Conservation (phyloP, 2,797 vertebrate species). For the Miopithecus talapoin region DNA sequence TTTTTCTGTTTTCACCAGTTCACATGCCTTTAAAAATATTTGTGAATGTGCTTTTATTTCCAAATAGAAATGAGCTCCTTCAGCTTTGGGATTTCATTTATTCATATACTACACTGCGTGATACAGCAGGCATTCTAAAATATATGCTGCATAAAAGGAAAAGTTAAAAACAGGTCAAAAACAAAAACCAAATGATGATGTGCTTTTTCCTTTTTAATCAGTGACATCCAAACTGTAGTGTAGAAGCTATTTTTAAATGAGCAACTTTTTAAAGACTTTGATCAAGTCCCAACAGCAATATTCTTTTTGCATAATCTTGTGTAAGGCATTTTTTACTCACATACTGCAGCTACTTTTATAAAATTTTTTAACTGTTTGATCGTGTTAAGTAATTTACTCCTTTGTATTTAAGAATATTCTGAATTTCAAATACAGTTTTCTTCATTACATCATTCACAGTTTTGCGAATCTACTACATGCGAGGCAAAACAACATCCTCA, state of each 20-base stretch:
- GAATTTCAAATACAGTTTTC: slow-evolving; percentile 3
- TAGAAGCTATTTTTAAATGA: not conserved
- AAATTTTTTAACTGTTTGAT: not conserved
- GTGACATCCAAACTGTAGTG: not conserved
- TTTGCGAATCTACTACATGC: not conserved
- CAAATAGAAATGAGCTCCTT: not conserved
- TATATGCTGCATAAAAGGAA: not conserved
- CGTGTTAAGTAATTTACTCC: not conserved
- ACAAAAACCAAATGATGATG: not conserved
- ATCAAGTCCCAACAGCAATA: not conserved
- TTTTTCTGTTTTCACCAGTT: not conserved
- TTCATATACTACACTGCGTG: not conserved
- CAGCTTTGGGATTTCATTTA: not conserved
- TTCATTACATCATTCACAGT: slow-evolving; percentile 3
- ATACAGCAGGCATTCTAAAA: not conserved
- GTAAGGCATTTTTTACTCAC: not conserved
- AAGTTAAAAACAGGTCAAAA: not conserved
- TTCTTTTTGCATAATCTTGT: not conserved
- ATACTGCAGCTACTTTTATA: not conserved
- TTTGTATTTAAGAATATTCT: not conserved
- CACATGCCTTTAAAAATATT: not conserved
- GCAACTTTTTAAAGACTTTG: not conserved
- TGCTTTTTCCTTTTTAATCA: not conserved
- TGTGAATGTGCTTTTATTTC: not conserved
- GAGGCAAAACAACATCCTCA: not conserved